Conservation (phyloP, 2,888 invertebrate species). For the Clitarchus hookeri region DNA sequence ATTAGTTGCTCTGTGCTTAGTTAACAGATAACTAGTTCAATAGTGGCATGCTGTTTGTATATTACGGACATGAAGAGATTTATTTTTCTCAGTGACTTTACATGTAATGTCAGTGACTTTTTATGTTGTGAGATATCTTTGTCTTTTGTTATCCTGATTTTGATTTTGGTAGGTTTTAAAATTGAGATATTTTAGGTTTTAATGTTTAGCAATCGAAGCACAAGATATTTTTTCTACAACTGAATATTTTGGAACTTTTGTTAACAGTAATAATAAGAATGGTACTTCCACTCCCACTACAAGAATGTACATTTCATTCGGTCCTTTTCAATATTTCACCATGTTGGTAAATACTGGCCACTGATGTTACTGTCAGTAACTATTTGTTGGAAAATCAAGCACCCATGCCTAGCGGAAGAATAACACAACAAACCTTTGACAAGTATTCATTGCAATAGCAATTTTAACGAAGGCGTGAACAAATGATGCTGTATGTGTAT, state of each 20-base stretch:
- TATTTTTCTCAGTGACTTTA: conserved; percentile 1
- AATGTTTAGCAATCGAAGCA: not conserved
- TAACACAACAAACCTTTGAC: not conserved
- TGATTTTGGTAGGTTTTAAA: not conserved
- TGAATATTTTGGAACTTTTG: not conserved
- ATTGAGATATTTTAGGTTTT: not conserved
- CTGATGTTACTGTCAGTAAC: not conserved
- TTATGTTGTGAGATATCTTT: not conserved
- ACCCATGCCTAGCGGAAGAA: conserved; percentile 10
- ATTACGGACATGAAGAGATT: not conserved
- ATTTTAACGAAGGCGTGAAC: conserved; percentile 2
- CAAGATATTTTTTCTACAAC: not conserved
- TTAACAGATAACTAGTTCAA: conserved; percentile 10
- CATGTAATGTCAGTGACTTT: not conserved
- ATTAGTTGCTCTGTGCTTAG: conserved; percentile 14
- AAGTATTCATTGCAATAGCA: not conserved
- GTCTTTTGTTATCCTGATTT: not conserved
- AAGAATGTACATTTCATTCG: not conserved
- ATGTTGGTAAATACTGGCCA: not conserved
- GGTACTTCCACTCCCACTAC: not conserved
- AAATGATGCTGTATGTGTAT: conserved; percentile 36
- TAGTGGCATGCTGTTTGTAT: conserved; percentile 10
- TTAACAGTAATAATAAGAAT: not conserved
- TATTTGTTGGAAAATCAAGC: not conserved
- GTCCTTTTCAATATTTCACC: not conserved